These are phyloP conservation scores for Tursiops truncatus DNA, from an alignment of 2,113 vertebrate species.

Conservation along the genomic window DNA sequence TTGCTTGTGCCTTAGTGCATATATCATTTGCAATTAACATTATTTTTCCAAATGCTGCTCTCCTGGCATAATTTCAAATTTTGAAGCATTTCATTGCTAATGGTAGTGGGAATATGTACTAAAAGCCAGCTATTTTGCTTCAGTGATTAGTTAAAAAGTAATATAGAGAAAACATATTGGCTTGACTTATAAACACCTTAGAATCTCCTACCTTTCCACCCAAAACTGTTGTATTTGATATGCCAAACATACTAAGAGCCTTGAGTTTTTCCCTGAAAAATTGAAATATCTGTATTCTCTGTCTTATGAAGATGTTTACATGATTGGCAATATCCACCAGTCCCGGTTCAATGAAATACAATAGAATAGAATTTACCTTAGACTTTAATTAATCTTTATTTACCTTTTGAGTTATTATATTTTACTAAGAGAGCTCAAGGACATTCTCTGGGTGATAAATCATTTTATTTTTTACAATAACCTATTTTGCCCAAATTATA, in stretches of 20 bases:
- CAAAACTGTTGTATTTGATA: not conserved
- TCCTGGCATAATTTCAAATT: not conserved
- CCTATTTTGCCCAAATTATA: not conserved
- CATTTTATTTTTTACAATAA: not conserved
- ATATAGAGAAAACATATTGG: not conserved
- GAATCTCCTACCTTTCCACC: not conserved
- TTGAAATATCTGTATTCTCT: not conserved
- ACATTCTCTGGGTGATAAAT: not conserved
- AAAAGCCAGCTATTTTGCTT: not conserved
- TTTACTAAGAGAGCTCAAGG: not conserved
- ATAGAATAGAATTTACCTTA: not conserved
- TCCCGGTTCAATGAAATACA: not conserved
- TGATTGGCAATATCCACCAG: not conserved
- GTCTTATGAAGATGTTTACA: not conserved
- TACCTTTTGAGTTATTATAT: not conserved
- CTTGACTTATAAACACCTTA: not conserved
- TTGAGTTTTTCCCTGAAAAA: not conserved
- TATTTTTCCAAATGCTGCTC: not conserved
- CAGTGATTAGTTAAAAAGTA: not conserved
- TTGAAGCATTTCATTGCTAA: not conserved
- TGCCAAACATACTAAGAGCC: not conserved
- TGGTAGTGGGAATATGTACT: not conserved
- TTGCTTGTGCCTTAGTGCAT: not conserved
- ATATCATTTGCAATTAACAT: not conserved
- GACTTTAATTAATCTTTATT: not conserved